A percentile compares a stretch with the other conserved stretches of the same genome.
phyloP scores from a whole-genome alignment of 2,888 invertebrate species.

The Punctoribates punctum region DNA sequence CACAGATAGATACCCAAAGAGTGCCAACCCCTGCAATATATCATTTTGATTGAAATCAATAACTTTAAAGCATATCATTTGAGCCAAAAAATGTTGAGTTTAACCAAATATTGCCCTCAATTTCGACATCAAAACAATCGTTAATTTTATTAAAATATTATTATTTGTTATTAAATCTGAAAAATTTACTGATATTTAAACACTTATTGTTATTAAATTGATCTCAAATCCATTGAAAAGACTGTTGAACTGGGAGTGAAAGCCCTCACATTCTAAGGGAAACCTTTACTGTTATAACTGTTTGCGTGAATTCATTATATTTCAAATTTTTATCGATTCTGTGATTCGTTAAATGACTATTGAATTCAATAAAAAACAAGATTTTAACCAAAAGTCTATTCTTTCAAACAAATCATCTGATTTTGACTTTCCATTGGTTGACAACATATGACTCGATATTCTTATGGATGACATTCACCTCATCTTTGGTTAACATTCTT shows the following conservation, averaged over 20 bases:
- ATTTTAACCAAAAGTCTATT: background rate
- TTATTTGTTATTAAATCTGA: background rate
- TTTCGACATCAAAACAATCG: background rate
- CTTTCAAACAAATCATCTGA: constrained; percentile 48
- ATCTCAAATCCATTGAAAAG: background rate
- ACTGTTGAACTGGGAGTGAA: background rate
- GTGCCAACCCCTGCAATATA: constrained; percentile 30
- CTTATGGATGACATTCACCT: constrained; percentile 79
- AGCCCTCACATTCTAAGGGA: constrained; percentile 22
- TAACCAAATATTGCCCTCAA: background rate
- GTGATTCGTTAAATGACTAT: background rate
- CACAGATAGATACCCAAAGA: background rate
- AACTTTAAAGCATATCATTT: constrained; percentile 31
- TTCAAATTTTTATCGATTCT: constrained; percentile 2
- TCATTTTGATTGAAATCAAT: constrained; percentile 5
- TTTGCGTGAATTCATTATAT: background rate
- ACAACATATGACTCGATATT: constrained; percentile 64
- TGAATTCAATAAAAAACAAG: constrained; percentile 16
- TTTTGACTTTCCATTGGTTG: constrained; percentile 56
- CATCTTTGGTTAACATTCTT: constrained; percentile 75
- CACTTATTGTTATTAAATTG: background rate
- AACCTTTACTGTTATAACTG: background rate
- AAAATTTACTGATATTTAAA: background rate
- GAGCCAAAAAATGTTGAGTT: background rate
- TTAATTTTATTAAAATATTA: background rate